Evolutionary conservation across 2,888 invertebrate species (phyloP).

Genomic region (Caenorhabditis zanzibari): DNA sequence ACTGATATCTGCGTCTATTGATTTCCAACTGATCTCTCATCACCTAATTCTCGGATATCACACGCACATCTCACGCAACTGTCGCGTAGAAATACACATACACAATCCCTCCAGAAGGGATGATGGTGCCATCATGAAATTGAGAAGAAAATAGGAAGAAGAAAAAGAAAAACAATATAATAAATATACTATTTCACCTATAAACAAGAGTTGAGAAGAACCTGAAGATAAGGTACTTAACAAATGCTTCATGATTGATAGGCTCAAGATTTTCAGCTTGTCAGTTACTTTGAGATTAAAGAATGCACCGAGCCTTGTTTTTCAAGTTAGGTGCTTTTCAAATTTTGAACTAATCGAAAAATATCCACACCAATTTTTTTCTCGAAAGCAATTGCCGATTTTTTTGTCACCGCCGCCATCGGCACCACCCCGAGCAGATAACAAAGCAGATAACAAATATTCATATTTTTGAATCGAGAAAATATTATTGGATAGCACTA

Average conservation of each 20-base stretch:
- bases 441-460: constrained; percentile 58
- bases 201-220: constrained; percentile 6
- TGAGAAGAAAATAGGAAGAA: background rate
- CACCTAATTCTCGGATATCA: constrained; percentile 59
- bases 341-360: background rate
- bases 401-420: constrained; percentile 21
- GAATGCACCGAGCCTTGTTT: background rate
- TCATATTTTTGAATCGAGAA: constrained; percentile 37
- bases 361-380: constrained; percentile 6
- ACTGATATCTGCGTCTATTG: constrained; percentile 50
- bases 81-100: constrained; percentile 52
- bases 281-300: background rate
- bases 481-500: constrained; percentile 48
- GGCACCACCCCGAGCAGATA: constrained; percentile 7
- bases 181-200: constrained; percentile 6
- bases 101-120: constrained; percentile 31
- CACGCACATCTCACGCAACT: constrained; percentile 63
- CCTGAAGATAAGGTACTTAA: background rate
- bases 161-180: constrained; percentile 44
- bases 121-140: constrained; percentile 28
- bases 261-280: background rate
- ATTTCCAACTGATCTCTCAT: constrained; percentile 23
- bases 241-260: background rate
- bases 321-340: background rate
- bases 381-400: constrained; percentile 23